These are phyloP conservation scores for Augochlorella aurata DNA, from an alignment of 2,888 invertebrate species.

Conservation along the genomic window DNA sequence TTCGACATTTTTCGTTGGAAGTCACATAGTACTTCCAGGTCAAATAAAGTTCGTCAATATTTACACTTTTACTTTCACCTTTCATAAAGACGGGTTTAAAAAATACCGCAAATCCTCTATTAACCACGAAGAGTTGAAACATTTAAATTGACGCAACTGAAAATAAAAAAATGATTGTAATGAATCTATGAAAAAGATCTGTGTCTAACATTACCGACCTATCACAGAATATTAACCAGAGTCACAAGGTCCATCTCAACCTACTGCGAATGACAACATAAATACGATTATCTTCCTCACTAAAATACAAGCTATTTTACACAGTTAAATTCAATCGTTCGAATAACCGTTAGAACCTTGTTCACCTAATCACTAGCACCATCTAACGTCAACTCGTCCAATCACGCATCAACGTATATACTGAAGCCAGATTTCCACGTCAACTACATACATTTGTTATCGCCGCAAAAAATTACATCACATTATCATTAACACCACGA, in stretches of 20 bases:
- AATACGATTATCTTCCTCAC: background rate
- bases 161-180: background rate
- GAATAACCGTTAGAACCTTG: background rate
- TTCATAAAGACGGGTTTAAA: background rate
- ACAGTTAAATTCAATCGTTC: slow-evolving; percentile 1
- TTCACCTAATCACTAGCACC: slow-evolving; percentile 20
- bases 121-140: background rate
- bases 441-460: slow-evolving; percentile 7
- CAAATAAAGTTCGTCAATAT: background rate
- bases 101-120: background rate
- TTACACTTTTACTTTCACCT: background rate
- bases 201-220: background rate
- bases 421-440: slow-evolving; percentile 45
- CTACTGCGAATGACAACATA: background rate
- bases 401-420: slow-evolving; percentile 11
- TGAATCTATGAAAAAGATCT: background rate
- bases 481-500: background rate
- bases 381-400: slow-evolving; percentile 37
- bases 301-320: background rate
- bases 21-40: background rate
- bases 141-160: background rate
- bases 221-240: background rate
- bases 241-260: background rate
- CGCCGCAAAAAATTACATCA: background rate
- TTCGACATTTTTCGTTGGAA: background rate